These are phyloP conservation scores for Dicyrtomina minuta DNA, from an alignment of 2,888 invertebrate species.

Conservation along the genomic window DNA sequence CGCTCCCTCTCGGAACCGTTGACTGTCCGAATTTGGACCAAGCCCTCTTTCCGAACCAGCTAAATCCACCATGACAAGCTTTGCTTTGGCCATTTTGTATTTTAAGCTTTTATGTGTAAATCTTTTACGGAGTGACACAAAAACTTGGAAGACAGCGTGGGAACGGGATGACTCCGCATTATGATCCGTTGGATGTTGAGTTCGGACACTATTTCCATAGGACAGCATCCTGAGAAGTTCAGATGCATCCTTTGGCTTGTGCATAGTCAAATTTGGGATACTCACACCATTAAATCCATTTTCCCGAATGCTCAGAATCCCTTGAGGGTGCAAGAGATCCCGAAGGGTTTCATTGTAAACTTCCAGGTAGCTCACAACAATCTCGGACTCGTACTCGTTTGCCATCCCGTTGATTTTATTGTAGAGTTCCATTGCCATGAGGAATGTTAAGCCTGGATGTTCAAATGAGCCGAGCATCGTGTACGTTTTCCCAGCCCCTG, in stretches of 20 bases:
- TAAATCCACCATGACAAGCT: slow-evolving; percentile 75
- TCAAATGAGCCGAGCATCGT: slow-evolving; percentile 83
- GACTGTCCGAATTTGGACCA: slow-evolving; percentile 68
- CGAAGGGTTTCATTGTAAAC: slow-evolving; percentile 91
- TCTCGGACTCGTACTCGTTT: slow-evolving; percentile 74
- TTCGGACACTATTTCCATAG: slow-evolving; percentile 80
- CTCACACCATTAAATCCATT: slow-evolving; percentile 66
- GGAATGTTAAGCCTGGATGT: slow-evolving; percentile 81
- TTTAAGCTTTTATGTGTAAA: slow-evolving; percentile 29
- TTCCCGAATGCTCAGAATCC: slow-evolving; percentile 61
- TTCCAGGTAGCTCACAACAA: slow-evolving; percentile 74
- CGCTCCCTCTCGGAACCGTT: slow-evolving; percentile 86
- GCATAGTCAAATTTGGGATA: slow-evolving; percentile 73
- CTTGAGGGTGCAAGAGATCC: slow-evolving; percentile 72
- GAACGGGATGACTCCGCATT: slow-evolving; percentile 92
- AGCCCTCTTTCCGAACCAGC: slow-evolving; percentile 86
- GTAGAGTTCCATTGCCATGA: slow-evolving; percentile 86
- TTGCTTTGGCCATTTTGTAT: slow-evolving; percentile 34
- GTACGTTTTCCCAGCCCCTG: slow-evolving; percentile 91
- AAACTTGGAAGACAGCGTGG: slow-evolving; percentile 91
- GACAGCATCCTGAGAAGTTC: slow-evolving; percentile 76
- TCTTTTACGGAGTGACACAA: slow-evolving; percentile 34
- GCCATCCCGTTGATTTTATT: slow-evolving; percentile 69
- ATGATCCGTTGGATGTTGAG: slow-evolving; percentile 92
- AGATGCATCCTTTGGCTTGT: slow-evolving; percentile 72